A percentile compares a stretch with the other conserved stretches of the same genome.
Evolutionary conservation across 1,140 invertebrate genomes (phyloP).

Genomic region (Zaprionus vittiger): DNA sequence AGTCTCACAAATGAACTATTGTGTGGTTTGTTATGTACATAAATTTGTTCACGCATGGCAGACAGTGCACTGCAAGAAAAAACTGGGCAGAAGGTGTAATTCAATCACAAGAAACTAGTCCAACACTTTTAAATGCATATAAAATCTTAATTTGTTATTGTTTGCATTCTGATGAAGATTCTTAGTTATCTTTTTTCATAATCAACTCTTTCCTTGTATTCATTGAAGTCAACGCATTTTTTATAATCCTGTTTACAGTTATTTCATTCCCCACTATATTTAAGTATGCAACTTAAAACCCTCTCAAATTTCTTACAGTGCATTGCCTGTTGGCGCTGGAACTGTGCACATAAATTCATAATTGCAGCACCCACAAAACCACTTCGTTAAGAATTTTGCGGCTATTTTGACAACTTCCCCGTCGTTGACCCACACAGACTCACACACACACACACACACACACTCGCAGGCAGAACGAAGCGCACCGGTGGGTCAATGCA

Average conservation of each 20-base stretch:
- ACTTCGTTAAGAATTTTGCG: slow-evolving; percentile 79
- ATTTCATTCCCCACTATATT: background rate
- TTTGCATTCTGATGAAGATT: background rate
- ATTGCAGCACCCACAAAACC: slow-evolving; percentile 77
- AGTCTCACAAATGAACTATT: slow-evolving; percentile 42
- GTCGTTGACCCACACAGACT: background rate
- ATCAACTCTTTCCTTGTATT: no score
- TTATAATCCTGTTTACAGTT: no score
- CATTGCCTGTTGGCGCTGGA: slow-evolving; percentile 8
- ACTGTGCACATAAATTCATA: slow-evolving; percentile 72
- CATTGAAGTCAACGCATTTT: background rate
- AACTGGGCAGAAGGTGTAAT: background rate
- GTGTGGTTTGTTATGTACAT: slow-evolving; percentile 23
- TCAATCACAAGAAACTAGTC: background rate
- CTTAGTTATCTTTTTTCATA: background rate
- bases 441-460: background rate
- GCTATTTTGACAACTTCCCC: slow-evolving; percentile 59
- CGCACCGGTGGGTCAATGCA: background rate
- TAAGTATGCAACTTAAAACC: background rate
- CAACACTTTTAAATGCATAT: background rate
- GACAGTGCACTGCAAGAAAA: slow-evolving; percentile 14
- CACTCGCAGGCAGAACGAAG: background rate
- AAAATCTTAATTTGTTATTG: slow-evolving; percentile 25
- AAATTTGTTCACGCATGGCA: background rate
- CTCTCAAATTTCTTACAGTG: background rate